Conservation (phyloP, 2,888 invertebrate genomes). For the Athalia rosae region DNA sequence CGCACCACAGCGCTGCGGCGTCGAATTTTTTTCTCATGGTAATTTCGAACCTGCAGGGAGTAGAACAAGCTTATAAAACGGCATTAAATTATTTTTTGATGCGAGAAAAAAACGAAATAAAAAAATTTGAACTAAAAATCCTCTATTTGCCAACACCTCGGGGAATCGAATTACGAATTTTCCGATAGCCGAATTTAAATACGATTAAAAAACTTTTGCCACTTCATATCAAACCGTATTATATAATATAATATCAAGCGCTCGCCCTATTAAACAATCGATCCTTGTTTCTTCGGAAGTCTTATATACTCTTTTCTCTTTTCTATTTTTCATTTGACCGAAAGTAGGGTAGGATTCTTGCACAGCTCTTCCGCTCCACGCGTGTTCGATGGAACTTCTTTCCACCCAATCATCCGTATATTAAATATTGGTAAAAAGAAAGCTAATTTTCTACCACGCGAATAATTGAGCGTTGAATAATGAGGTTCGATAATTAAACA, state of each 20-base stretch:
- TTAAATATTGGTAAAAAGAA: no score
- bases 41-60: not conserved
- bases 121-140: not conserved
- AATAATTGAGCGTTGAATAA: no score
- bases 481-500: no score
- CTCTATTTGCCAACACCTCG: conserved; percentile 28
- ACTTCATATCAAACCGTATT: not conserved
- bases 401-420: no score
- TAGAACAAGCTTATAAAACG: conserved; percentile 28
- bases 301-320: no score
- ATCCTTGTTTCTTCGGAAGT: not conserved
- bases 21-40: not conserved
- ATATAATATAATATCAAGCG: not conserved
- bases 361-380: no score
- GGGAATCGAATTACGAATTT: conserved; percentile 9
- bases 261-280: not conserved
- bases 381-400: no score
- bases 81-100: conserved; percentile 36
- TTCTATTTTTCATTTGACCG: no score
- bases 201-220: conserved; percentile 35
- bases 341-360: no score
- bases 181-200: conserved; percentile 14
- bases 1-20: not conserved
- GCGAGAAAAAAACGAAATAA: conserved; percentile 2
- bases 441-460: no score